phyloP scores from a whole-genome alignment of 2,888 invertebrate species.

The Thereva unica region DNA sequence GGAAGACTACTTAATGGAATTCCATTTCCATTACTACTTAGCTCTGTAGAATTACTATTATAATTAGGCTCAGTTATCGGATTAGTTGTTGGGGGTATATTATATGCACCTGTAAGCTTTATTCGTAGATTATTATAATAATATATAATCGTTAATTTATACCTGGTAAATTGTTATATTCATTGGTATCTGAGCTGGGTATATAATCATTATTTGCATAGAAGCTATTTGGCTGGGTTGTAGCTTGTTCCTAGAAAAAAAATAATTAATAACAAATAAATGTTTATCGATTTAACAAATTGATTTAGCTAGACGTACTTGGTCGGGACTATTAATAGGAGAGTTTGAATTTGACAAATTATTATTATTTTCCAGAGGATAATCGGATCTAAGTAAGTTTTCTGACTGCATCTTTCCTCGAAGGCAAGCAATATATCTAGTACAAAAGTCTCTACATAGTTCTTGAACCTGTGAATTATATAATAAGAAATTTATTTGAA shows the following conservation, averaged over 20 bases:
- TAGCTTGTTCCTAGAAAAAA: conserved; percentile 39
- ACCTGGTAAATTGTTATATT: conserved; percentile 43
- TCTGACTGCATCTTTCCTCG: conserved; percentile 91
- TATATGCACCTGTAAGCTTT: conserved; percentile 24
- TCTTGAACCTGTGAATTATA: conserved; percentile 70
- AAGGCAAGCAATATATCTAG: conserved; percentile 86
- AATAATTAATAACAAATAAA: not conserved
- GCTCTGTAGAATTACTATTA: conserved; percentile 39
- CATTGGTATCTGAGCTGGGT: conserved; percentile 40
- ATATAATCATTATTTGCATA: conserved; percentile 43
- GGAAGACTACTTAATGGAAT: conserved; percentile 32
- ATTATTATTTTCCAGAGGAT: conserved; percentile 60
- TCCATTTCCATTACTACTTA: conserved; percentile 38
- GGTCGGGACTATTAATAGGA: conserved; percentile 50
- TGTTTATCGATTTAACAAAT: not conserved
- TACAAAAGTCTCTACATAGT: conserved; percentile 92
- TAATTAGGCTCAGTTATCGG: conserved; percentile 37
- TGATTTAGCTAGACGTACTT: conserved; percentile 18
- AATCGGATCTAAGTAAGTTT: conserved; percentile 79
- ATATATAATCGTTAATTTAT: not conserved
- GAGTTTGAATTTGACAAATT: conserved; percentile 61
- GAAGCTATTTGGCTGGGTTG: conserved; percentile 41
- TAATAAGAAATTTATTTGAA: not conserved
- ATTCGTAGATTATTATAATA: conserved; percentile 6
- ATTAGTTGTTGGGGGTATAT: conserved; percentile 32